Evolutionary conservation across 30 jellyfish, hydroid and myxozoan genomes (phyloP).

Genomic region (Hydra vulgaris): DNA sequence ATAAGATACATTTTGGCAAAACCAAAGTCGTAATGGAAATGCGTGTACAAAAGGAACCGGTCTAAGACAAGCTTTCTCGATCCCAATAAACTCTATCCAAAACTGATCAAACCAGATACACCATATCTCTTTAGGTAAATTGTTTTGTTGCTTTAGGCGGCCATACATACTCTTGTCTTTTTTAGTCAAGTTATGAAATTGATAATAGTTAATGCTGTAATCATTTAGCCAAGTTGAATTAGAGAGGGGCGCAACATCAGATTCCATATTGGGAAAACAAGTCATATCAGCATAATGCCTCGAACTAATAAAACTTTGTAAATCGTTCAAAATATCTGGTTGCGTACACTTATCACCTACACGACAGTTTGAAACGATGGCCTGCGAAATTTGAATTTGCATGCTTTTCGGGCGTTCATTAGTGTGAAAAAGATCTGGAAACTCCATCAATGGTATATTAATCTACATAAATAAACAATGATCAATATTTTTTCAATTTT

Average conservation of each 20-base stretch:
- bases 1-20: constrained; percentile 44
- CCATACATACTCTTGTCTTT: constrained; percentile 9
- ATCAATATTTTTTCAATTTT: neutral
- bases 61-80: constrained; percentile 50
- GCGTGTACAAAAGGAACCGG: constrained; percentile 95
- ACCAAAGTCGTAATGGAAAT: constrained; percentile 82
- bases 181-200: constrained; percentile 30
- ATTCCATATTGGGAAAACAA: constrained; percentile 43
- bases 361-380: constrained; percentile 76
- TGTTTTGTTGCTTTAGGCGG: constrained; percentile 13
- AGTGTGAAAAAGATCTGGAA: constrained; percentile 32
- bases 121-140: constrained; percentile 73
- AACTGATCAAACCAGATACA: constrained; percentile 81
- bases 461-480: constrained; percentile 25
- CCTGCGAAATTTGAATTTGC: constrained; percentile 81
- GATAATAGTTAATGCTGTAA: constrained; percentile 63
- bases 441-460: constrained; percentile 48
- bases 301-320: constrained; percentile 58
- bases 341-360: constrained; percentile 71
- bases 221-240: constrained; percentile 78
- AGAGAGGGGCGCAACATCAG: constrained; percentile 57
- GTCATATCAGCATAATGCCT: constrained; percentile 49
- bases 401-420: constrained; percentile 79
- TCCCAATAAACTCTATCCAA: constrained; percentile 83
- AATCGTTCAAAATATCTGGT: constrained; percentile 70